Base-by-base conservation (phyloP, 2,888 invertebrate genomes). In the Drosophila greeni region DNA sequence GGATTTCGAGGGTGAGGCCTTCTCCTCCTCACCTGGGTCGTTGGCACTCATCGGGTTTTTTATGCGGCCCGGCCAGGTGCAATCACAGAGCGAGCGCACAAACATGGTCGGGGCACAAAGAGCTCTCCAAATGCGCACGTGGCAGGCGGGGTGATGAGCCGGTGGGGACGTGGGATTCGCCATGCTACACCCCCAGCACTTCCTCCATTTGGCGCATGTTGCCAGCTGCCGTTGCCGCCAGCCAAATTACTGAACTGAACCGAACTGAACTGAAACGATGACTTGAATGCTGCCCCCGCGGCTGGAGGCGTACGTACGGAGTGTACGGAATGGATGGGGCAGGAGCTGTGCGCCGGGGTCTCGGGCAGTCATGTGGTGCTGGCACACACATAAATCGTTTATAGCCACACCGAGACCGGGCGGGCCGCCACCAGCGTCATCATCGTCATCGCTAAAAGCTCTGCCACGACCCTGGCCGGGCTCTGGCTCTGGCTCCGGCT, bases 161-260 rank as follows among this genome's bases (percentile, higher is more conserved):
- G 49, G 14, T 23, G 23, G 43, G 26, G 26, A 1, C n/a, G 42
- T 24, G 42, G 42, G 42, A 42, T 42, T 48, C 33, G 40, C 53
- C 14, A 29, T 18, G 18, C 8, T 5, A 14, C 45, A 29, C 18
- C 36, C 24, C 11, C n/a, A n/a, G 20, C 6, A 11, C 42, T 42
- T 51, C 62, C 59, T 43, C 59, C n/a, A n/a, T n/a, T 61, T 59
- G 48, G 59, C 36, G 36, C 59, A 61, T 59, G 72, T 75, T 77
- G 77, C 71, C 73, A 83, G 76, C 80, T 77, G 75, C 75, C 82
- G 80, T 59, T 67, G 74, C 74, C 76, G 77, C 72, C 83, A 83
- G 81, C 80, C 75, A 84, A 84, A 84, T 85, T 85, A 82, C 85
- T 82, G 84, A 83, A 78, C 82, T 85, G 84, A 85, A 82, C 85